These are phyloP conservation scores for Orthosia cruda DNA, from an alignment of 2,888 invertebrate genomes.

Conservation along the genomic window DNA sequence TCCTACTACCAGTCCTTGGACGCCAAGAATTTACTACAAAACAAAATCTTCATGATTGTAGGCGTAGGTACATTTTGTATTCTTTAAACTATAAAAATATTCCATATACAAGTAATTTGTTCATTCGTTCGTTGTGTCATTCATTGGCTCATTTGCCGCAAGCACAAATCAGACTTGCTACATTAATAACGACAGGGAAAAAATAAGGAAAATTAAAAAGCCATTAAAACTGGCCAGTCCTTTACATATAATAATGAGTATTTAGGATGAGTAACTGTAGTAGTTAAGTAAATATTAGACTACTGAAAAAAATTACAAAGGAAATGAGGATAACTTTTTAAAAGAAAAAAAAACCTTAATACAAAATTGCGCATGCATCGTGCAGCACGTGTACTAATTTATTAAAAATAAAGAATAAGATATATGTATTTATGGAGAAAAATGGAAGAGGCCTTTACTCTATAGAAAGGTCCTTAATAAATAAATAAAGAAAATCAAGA, in stretches of 20 bases:
- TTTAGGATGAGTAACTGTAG: constrained; percentile 12
- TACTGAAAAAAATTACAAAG: background rate
- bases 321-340: background rate
- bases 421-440: too few relatives aligned
- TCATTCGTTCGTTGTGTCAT: background rate
- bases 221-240: background rate
- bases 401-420: too few relatives aligned
- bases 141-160: background rate
- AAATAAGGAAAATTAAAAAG: constrained; percentile 39
- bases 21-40: background rate
- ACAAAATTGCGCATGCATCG: too few relatives aligned
- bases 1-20: too few relatives aligned
- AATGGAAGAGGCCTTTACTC: too few relatives aligned
- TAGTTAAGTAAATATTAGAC: background rate
- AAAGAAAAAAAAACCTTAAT: background rate
- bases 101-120: background rate
- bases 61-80: background rate
- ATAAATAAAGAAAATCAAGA: too few relatives aligned
- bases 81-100: background rate
- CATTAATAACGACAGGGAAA: background rate
- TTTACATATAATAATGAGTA: constrained; percentile 19
- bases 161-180: background rate
- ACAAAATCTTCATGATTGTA: background rate
- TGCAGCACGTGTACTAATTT: too few relatives aligned
- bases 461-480: too few relatives aligned